Evolutionary conservation across 2,797 vertebrate genomes (phyloP).

Genomic region (Coranthus polyacanthus): DNA sequence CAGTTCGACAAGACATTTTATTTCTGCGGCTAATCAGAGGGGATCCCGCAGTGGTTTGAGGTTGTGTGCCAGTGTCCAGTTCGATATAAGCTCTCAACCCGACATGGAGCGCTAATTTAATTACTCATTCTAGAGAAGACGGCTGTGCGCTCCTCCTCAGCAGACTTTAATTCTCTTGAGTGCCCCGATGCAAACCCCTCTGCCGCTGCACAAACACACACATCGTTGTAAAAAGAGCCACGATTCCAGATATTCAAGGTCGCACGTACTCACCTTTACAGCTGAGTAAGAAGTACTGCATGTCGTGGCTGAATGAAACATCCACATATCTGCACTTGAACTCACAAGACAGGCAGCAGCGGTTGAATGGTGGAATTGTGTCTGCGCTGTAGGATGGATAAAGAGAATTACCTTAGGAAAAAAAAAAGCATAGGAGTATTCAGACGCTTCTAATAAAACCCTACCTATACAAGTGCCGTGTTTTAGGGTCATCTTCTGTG

Average conservation of each 20-base stretch:
- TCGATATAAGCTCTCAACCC: constrained; percentile 36
- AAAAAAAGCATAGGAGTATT: not conserved
- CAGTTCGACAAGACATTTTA: constrained; percentile 25
- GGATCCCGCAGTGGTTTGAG: constrained; percentile 43
- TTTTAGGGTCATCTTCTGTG: constrained; percentile 93
- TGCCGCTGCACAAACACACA: not conserved
- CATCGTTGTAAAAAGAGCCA: not conserved
- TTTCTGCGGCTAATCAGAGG: constrained; percentile 31
- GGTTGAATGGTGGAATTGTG: constrained; percentile 93
- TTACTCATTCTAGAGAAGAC: constrained; percentile 10
- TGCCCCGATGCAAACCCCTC: not conserved
- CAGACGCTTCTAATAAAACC: not conserved
- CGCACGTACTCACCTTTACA: constrained; percentile 90
- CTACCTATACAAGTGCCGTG: constrained; percentile 96
- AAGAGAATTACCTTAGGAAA: not conserved
- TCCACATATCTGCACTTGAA: constrained; percentile 94
- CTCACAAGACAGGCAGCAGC: constrained; percentile 94
- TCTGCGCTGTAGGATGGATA: constrained; percentile 85
- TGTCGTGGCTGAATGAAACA: constrained; percentile 91
- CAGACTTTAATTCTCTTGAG: constrained; percentile 3
- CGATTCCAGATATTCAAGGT: constrained; percentile 1
- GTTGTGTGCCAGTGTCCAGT: constrained; percentile 32
- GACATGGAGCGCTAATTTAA: constrained; percentile 38
- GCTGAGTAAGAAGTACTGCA: constrained; percentile 90
- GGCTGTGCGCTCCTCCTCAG: constrained; percentile 6